A percentile compares a stretch with the other conserved stretches of the same genome.
phyloP scores from a whole-genome alignment of 2,888 invertebrate genomes.

The Adelognathus sp. region DNA sequence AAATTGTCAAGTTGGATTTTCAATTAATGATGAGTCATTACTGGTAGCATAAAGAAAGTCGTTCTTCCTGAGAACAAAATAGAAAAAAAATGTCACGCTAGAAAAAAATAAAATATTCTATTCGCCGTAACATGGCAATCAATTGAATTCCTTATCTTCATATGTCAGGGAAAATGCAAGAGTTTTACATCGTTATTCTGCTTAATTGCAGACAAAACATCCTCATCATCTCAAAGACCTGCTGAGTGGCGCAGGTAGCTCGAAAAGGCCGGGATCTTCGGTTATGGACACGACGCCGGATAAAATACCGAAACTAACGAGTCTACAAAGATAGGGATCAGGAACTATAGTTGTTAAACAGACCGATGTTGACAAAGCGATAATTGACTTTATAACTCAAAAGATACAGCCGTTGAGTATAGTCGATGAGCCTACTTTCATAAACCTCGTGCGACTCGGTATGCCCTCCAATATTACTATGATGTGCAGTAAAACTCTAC shows the following conservation, averaged over 20 bases:
- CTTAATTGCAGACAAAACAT: not conserved
- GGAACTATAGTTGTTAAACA: not conserved
- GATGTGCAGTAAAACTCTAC: conserved; percentile 27
- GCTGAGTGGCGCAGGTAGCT: not conserved
- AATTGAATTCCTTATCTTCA: not conserved
- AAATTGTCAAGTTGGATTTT: no score
- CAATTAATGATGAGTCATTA: not conserved
- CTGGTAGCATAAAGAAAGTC: not conserved
- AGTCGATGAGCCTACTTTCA: conserved; percentile 13
- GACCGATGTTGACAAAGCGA: not conserved
- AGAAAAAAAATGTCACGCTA: not conserved
- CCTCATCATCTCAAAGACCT: not conserved
- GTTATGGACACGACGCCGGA: not conserved
- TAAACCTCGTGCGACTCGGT: conserved; percentile 10
- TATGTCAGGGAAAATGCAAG: not conserved
- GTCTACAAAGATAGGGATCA: not conserved
- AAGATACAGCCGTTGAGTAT: conserved; percentile 22
- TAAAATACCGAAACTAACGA: not conserved
- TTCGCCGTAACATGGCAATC: no score
- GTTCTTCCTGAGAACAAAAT: not conserved
- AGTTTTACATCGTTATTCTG: not conserved
- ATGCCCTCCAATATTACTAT: conserved; percentile 6
- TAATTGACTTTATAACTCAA: not conserved
- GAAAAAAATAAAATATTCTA: not conserved
- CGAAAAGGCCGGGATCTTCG: not conserved